These are phyloP conservation scores for Cephus spinipes DNA, from an alignment of 2,888 invertebrate genomes.

Conservation along the genomic window DNA sequence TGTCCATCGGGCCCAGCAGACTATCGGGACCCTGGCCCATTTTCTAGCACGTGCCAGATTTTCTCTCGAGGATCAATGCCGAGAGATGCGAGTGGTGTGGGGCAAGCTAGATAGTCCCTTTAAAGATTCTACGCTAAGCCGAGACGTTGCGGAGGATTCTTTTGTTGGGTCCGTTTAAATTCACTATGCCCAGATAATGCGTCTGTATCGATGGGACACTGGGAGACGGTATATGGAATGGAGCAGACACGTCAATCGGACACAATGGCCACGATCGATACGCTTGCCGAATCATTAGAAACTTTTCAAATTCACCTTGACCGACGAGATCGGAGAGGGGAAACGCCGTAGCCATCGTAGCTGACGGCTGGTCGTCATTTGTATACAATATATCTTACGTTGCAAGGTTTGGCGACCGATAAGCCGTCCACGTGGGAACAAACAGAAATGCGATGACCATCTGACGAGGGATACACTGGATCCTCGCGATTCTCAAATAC, in stretches of 20 bases:
- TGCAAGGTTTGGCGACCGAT: background rate
- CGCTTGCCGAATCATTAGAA: background rate
- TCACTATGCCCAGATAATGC: background rate
- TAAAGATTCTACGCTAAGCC: background rate
- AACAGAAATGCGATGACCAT: background rate
- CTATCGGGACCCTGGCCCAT: background rate
- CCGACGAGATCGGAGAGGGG: background rate
- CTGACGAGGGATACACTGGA: background rate
- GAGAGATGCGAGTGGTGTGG: background rate
- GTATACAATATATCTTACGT: background rate
- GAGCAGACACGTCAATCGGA: background rate
- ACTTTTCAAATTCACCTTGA: background rate
- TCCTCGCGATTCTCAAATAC: background rate
- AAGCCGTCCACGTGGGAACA: background rate
- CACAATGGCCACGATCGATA: background rate
- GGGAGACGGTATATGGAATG: background rate
- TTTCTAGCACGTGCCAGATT: background rate
- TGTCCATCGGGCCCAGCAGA: background rate
- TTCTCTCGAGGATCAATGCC: background rate
- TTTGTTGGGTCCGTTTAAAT: background rate
- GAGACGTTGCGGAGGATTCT: background rate
- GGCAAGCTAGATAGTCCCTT: background rate
- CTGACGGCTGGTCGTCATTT: background rate
- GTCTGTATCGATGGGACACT: background rate
- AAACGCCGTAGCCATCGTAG: background rate